Base-by-base conservation (phyloP, 2,888 invertebrate species). In the Volucella zonaria region DNA sequence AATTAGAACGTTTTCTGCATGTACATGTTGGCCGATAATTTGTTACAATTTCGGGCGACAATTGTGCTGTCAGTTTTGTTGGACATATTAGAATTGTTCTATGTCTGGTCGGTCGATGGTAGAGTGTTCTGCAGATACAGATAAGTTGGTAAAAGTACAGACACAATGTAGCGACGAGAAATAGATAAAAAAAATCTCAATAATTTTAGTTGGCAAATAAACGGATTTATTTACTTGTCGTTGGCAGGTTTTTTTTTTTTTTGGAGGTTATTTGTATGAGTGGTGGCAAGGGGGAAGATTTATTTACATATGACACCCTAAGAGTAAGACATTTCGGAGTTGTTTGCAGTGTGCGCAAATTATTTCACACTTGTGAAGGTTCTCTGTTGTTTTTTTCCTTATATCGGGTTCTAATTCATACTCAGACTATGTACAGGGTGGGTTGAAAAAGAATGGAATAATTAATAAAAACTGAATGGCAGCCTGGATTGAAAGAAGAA, bases 41-140 rank as follows among this genome's bases (percentile, higher is more conserved):
- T 81, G 81, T 85, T 85, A 85, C 81, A 81, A 81, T 76, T 85
- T 85, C 64, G 76, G 81, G 81, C 77, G 85, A 85, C 81, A 85
- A 81, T 85, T 80, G 76, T 73, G 71, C 71, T 80, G 85, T 80
- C 80, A 71, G 75, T 80, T 67, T 6, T 70, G 75, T 38, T 64
- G 71, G 68, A 76, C 80, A 71, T 80, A 31, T 4, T 64, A 85
- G 80, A 85, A 85, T 85, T 80, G 81, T 85, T 85, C 76, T 71
- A 51, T 73, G 51, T 58, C 45, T 49, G 2, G n/a, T 6, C n/a
- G 15, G 31, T 47, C 14, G 10, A 15, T 40, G 42, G n/a, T 62
- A 76, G 58, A 76, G 71, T 71, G 61, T 68, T 64, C 40, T 58
- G 52, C 64, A 73, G 73, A 73, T 56, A 70, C 54, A 77, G 38